phyloP scores from a whole-genome alignment of 2,797 vertebrate species.

The Cynodonichthys magdalenae region DNA sequence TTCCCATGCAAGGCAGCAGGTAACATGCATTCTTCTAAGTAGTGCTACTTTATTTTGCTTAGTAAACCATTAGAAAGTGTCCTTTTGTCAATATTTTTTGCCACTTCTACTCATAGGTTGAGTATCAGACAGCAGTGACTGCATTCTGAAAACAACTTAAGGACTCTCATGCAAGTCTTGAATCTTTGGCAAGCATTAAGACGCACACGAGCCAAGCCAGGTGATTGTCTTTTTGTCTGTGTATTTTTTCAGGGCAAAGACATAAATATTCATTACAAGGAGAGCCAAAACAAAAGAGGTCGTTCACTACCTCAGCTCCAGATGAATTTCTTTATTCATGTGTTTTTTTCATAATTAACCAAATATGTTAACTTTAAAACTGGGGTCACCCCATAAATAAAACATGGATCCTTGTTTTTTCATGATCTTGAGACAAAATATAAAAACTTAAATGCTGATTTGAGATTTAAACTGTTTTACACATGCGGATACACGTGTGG shows the following conservation, averaged over 20 bases:
- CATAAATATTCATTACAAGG: slow-evolving; percentile 65
- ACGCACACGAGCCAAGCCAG: slow-evolving; percentile 42
- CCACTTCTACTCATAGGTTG: slow-evolving; percentile 69
- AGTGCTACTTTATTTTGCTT: slow-evolving; percentile 18
- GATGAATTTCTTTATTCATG: slow-evolving; percentile 47
- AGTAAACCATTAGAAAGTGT: slow-evolving; percentile 41
- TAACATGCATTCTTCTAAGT: too few species aligned
- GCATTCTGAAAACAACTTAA: slow-evolving; percentile 42
- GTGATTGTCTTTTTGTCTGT: slow-evolving; percentile 60
- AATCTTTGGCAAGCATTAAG: slow-evolving; percentile 44
- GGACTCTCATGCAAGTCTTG: slow-evolving; percentile 51
- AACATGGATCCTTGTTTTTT: slow-evolving; percentile 4
- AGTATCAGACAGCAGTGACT: slow-evolving; percentile 47
- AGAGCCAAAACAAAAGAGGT: slow-evolving; percentile 42
- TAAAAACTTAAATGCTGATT: slow-evolving; percentile 11
- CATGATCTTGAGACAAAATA: slow-evolving; percentile 15
- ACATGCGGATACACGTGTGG: slow-evolving; percentile 14
- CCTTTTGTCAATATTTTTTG: slow-evolving; percentile 38
- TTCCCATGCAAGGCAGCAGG: too few species aligned
- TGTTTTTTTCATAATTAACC: slow-evolving; percentile 47
- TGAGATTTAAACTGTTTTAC: slow-evolving; percentile 18
- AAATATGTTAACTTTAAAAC: slow-evolving; percentile 47
- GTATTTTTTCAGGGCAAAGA: slow-evolving; percentile 51
- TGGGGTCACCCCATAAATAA: slow-evolving; percentile 18
- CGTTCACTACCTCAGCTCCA: slow-evolving; percentile 35